These are phyloP conservation scores for Tenebrosternarchus preto DNA, from an alignment of 2,113 vertebrate species.

Conservation along the genomic window DNA sequence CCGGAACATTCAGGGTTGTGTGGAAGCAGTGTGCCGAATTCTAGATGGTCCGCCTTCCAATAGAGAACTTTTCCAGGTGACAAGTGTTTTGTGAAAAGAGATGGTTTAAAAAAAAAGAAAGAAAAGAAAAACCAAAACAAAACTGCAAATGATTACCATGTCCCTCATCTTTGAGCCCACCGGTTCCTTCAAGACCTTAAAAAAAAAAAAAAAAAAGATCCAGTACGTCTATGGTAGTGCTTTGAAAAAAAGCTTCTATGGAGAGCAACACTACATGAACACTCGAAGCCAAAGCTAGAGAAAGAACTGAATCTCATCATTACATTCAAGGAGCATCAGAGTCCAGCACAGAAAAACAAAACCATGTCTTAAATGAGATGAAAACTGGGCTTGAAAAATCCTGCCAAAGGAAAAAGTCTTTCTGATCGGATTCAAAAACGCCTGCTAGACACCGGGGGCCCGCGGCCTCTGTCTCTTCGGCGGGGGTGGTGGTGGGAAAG, in stretches of 20 bases:
- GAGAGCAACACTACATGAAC: conserved; percentile 28
- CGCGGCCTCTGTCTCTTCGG: conserved; percentile 20
- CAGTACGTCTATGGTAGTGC: conserved; percentile 20
- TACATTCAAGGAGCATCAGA: conserved; percentile 24
- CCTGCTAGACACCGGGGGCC: background rate
- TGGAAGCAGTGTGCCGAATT: background rate
- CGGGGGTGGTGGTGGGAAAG: too few relatives aligned
- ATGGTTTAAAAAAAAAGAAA: too few relatives aligned
- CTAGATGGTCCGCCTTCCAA: background rate
- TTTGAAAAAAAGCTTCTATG: background rate
- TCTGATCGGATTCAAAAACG: conserved; percentile 1
- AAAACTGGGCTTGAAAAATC: conserved; percentile 19
- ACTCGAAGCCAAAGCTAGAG: conserved; percentile 32
- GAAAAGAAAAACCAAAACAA: background rate
- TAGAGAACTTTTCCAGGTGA: background rate
- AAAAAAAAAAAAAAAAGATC: background rate
- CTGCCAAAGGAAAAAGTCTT: background rate
- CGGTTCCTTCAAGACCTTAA: conserved; percentile 3
- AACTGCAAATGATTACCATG: background rate
- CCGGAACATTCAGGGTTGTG: too few relatives aligned
- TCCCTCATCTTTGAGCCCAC: background rate
- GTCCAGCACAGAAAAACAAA: conserved; percentile 6
- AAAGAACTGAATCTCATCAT: conserved; percentile 5
- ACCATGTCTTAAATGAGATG: conserved; percentile 25
- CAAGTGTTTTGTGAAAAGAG: background rate